A percentile compares a stretch with the other conserved stretches of the same genome.
Conservation (phyloP, 2,113 vertebrate species). For the Coracopsis vasa region DNA sequence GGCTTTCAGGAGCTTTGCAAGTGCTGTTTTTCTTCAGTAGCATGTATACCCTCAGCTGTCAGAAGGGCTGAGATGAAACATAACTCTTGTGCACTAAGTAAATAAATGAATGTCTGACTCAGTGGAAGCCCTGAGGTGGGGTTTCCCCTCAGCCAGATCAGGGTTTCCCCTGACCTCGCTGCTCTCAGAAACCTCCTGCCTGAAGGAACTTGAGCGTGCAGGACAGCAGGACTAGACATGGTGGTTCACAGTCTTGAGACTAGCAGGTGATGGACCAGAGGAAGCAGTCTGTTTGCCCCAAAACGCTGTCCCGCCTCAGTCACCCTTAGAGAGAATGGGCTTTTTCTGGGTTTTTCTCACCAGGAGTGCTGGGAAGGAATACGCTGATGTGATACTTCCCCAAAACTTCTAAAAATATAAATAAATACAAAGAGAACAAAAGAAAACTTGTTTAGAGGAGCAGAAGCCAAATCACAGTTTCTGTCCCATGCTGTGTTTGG, state of each 20-base stretch:
- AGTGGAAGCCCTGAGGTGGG: conserved; percentile 63
- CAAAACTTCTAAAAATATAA: background rate
- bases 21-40: background rate
- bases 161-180: conserved; percentile 62
- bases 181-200: conserved; percentile 31
- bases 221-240: conserved; percentile 21
- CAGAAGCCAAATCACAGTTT: background rate
- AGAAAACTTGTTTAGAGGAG: background rate
- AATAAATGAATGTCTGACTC: conserved; percentile 48
- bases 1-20: background rate
- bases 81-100: background rate
- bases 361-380: background rate
- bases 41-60: background rate
- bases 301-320: background rate
- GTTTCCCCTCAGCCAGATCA: conserved; percentile 38
- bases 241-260: background rate
- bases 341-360: background rate
- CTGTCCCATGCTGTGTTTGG: background rate
- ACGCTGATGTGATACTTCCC: background rate
- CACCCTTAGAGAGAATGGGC: background rate
- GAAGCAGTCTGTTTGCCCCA: background rate
- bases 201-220: conserved; percentile 7
- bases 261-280: background rate
- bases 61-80: background rate
- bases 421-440: background rate